phyloP scores from a whole-genome alignment of 2,113 vertebrate species.

The Monopterus albus region DNA sequence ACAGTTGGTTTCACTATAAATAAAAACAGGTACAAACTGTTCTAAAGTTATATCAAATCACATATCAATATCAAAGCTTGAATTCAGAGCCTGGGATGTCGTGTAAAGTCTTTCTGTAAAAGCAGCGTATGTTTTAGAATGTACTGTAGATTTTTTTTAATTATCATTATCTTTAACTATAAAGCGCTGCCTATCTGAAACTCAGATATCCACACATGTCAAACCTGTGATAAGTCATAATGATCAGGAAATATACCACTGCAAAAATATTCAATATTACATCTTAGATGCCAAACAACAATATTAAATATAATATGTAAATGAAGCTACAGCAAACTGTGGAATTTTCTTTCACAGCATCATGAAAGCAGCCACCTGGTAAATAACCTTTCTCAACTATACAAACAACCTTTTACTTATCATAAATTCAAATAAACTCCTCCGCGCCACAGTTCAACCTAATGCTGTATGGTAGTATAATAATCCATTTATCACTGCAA shows the following conservation, averaged over 20 bases:
- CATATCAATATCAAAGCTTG: conserved; percentile 42
- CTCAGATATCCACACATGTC: conserved; percentile 11
- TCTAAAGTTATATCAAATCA: conserved; percentile 37
- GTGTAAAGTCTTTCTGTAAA: conserved; percentile 2
- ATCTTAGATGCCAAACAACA: neutral
- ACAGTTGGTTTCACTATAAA: conserved; percentile 37
- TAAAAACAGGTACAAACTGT: conserved; percentile 38
- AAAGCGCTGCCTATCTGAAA: conserved; percentile 13
- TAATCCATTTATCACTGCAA: conserved; percentile 64
- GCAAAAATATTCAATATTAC: conserved; percentile 20
- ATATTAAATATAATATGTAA: conserved; percentile 54
- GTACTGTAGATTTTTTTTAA: conserved; percentile 7
- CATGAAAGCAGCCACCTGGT: conserved; percentile 55
- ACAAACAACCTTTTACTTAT: conserved; percentile 64
- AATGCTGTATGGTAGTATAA: conserved; percentile 49
- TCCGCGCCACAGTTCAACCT: conserved; percentile 53
- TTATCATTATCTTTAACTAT: conserved; percentile 26
- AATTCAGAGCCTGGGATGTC: conserved; percentile 16
- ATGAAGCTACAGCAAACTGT: conserved; percentile 21
- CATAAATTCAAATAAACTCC: conserved; percentile 57
- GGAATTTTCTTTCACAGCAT: conserved; percentile 10
- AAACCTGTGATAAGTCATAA: conserved; percentile 33
- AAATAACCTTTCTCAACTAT: conserved; percentile 52
- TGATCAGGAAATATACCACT: conserved; percentile 30
- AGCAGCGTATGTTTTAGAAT: conserved; percentile 36